A percentile compares a stretch with the other conserved stretches of the same genome.
These are phyloP conservation scores for Lepus townsendii DNA, from an alignment of 2,797 vertebrate species.

Conservation along the genomic window DNA sequence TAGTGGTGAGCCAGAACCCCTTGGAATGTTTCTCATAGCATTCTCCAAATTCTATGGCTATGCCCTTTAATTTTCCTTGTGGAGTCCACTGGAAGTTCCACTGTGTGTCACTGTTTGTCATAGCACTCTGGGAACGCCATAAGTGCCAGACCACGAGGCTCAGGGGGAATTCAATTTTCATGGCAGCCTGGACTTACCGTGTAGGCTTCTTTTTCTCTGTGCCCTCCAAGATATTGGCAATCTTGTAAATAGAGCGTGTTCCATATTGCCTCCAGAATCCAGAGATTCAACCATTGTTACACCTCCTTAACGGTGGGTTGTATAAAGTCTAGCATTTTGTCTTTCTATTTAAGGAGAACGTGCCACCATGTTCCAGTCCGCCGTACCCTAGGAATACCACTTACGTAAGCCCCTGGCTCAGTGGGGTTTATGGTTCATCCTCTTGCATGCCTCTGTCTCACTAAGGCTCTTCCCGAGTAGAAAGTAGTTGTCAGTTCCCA, in stretches of 20 bases:
- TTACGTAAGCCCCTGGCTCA: background rate
- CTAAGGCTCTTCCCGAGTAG: background rate
- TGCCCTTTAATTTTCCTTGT: background rate
- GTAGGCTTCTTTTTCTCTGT: background rate
- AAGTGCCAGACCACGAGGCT: background rate
- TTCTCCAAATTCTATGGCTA: background rate
- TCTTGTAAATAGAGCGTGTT: background rate
- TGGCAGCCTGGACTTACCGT: background rate
- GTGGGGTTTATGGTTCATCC: background rate
- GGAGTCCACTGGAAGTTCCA: background rate
- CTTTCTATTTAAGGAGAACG: background rate
- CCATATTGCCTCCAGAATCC: background rate
- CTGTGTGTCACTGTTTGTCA: background rate
- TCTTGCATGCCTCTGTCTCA: background rate
- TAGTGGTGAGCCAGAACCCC: background rate
- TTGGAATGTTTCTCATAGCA: background rate
- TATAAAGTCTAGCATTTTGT: background rate
- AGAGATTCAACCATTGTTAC: background rate
- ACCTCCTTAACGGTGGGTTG: background rate
- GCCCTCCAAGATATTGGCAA: background rate
- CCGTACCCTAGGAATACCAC: background rate
- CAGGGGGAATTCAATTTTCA: background rate
- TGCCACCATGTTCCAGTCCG: background rate
- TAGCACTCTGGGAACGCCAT: background rate
- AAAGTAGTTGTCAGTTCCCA: constrained; percentile 29